Base-by-base conservation (phyloP, 2,888 invertebrate genomes). In the Bellardia bayeri region DNA sequence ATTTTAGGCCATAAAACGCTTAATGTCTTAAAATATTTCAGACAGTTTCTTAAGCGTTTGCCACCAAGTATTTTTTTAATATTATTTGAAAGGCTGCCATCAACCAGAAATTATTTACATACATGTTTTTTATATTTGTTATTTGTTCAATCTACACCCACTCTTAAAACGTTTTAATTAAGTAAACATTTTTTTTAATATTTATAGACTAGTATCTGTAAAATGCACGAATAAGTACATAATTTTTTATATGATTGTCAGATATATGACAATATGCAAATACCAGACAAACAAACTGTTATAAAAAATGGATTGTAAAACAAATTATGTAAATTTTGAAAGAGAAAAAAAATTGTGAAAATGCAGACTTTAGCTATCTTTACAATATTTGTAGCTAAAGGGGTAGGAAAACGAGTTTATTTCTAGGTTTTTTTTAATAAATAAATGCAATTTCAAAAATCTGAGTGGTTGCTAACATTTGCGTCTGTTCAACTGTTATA, bases 271-370 rank as follows among this genome's bases (percentile, higher is more conserved):
- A 72, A 45, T 61, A 66, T 83, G 64, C 56, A 78, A 71, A 78
- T 74, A 3, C 4, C 42, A 69, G 69, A 9, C 56, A 71, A 63
- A 42, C 8, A 37, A 49, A 61, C 63, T 30, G 7, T 11, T 54
- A 9, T 16, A 42, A n/a, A 40, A 68, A 23, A 61, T 79, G 30
- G 58, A 23, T 64, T 76, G 69, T 54, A 56, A 37, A 83, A 16
- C 42, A 63, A 69, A 71, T 76, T 76, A 72, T 79, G 72, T 56
- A 79, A 84, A 84, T 64, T 64, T 71, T 37, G 40, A 42, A n/a
- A 51, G 45, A 49, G 69, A 51, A 54, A 56, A 64, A 30, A 30
- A 11, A 63, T 63, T 58, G 63, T 49, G 33, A 14, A 68, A 68
- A 49, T 74, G 61, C 37, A 58, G 30, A 81, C 63, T 33, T 75